Base-by-base conservation (phyloP, 2,888 invertebrate species). In the Sisyra nigra region DNA sequence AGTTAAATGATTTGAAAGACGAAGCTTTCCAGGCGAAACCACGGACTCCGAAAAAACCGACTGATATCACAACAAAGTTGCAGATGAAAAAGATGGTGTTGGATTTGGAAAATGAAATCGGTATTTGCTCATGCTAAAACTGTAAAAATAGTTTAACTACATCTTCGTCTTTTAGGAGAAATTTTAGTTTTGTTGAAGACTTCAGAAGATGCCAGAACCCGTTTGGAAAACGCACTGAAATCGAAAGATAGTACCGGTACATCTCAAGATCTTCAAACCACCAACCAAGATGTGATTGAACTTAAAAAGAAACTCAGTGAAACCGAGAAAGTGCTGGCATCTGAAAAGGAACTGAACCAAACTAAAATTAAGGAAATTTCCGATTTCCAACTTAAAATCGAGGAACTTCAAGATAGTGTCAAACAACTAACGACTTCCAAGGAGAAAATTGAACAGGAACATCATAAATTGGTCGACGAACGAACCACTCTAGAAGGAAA, bases 51-150 rank as follows among this genome's bases (percentile, higher is more conserved):
- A 83, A 83, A 55, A 80, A 78, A 54, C 69, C 78, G 7, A 79
- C 79, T 6, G 84, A 85, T 54, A 62, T 74, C 41, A 78, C 77
- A 19, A 75, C 80, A 2, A 81, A 80, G 61, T 57, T 78, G 39
- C 79, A 80, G 60, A 63, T 88, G 53, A 85, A 80, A 53, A 84
- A 76, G 54, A 84, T 87, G 78, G 78, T 91, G 2, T 80, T 83
- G 45, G 89, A 92, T 49, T 66, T 91, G 51, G 91, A 91, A 62
- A 82, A 74, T 55, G 91, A 93, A 69, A 80, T 89, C 49, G 77
- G 80, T 76, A 62, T 24, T 5, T 24, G 3, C 7, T 7, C 24
- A 7, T 24, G 24, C 7, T 5, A 24, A 24, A 24, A 7, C 7
- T 24, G 7, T 3, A 24, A 24, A 24, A 24, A 5, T 24, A 24